Percentiles rank a stretch among this genome's conserved stretches.
These are phyloP conservation scores for Cheirogaleus major DNA, from an alignment of 2,797 vertebrate genomes.

Conservation along the genomic window DNA sequence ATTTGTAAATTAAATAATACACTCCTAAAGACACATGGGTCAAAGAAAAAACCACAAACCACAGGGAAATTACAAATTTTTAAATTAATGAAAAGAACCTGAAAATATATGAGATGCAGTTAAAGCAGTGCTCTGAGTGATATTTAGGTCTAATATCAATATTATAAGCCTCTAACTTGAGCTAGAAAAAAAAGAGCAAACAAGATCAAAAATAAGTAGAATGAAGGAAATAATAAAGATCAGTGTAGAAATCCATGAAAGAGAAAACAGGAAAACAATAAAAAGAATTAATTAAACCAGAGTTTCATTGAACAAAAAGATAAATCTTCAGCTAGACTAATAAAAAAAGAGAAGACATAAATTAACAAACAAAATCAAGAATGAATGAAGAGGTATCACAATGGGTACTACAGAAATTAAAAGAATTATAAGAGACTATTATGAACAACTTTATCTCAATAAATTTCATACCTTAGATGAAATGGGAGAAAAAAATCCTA, in stretches of 20 bases:
- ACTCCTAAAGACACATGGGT: constrained; percentile 6
- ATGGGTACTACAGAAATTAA: not conserved
- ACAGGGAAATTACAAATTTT: not conserved
- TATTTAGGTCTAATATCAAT: not conserved
- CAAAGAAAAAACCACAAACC: constrained; percentile 34
- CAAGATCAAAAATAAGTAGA: not conserved
- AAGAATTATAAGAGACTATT: not conserved
- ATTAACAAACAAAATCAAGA: not conserved
- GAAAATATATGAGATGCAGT: not conserved
- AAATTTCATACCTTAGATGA: not conserved
- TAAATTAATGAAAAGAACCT: constrained; percentile 23
- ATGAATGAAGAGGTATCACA: not conserved
- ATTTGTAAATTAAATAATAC: not conserved
- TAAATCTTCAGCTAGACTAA: not conserved
- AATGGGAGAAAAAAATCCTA: not conserved
- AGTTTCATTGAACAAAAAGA: not conserved
- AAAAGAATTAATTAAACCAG: constrained; percentile 25
- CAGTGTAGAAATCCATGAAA: constrained; percentile 28
- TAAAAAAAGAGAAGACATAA: not conserved
- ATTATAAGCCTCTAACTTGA: not conserved
- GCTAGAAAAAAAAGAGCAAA: constrained; percentile 12
- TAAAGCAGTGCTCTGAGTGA: constrained; percentile 4
- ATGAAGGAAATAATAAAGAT: constrained; percentile 26
- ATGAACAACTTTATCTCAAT: constrained; percentile 2
- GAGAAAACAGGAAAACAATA: not conserved